These are phyloP conservation scores for Petrolisthes manimaculis DNA, from an alignment of 2,888 invertebrate genomes.

Conservation along the genomic window DNA sequence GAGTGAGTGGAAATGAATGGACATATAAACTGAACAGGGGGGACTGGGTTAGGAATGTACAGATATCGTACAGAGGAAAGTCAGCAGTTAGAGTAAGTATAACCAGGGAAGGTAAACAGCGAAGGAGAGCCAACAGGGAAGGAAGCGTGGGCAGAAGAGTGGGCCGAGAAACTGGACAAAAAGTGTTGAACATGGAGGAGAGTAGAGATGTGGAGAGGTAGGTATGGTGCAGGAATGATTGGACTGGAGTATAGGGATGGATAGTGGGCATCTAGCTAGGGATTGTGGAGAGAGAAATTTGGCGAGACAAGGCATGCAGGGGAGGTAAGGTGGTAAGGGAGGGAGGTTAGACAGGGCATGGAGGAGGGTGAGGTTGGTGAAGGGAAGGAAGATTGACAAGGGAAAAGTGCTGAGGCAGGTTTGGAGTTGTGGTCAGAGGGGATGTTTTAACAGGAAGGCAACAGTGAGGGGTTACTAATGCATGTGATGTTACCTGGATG, in stretches of 20 bases:
- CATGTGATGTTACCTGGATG: too few relatives aligned
- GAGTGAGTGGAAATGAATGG: neutral
- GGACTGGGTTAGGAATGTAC: neutral
- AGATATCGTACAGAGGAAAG: too few relatives aligned
- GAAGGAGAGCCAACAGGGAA: neutral
- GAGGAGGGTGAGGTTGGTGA: neutral
- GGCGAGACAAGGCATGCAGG: neutral
- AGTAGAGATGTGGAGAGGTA: neutral
- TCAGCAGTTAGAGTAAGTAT: too few relatives aligned
- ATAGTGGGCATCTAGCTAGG: neutral
- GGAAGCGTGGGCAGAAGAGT: neutral
- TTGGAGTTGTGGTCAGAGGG: too few relatives aligned
- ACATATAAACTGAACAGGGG: neutral
- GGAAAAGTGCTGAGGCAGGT: too few relatives aligned
- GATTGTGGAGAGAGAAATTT: neutral
- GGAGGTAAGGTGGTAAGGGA: neutral
- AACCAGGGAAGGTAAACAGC: neutral
- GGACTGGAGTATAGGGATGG: neutral
- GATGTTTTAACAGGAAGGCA: too few relatives aligned
- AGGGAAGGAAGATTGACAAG: neutral
- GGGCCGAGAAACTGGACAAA: neutral
- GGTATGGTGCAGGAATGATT: neutral
- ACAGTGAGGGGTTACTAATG: too few relatives aligned
- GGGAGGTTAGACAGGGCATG: neutral
- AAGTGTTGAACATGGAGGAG: neutral